A percentile compares a stretch with the other conserved stretches of the same genome.
Conservation (phyloP, 2,888 invertebrate genomes). For the Nymphalis polychloros region DNA sequence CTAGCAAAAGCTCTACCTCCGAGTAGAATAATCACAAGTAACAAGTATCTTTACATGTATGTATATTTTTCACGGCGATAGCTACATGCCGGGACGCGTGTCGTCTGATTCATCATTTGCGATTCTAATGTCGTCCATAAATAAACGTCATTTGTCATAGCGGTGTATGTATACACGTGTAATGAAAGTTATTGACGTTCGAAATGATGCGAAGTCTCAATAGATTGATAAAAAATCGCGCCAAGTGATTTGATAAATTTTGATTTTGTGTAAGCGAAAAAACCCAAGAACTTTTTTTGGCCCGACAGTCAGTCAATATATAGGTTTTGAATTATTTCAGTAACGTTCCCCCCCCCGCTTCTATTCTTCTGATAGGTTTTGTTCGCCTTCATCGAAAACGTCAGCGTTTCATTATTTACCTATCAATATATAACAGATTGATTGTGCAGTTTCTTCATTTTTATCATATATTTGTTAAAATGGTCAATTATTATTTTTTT, state of each 20-base stretch:
- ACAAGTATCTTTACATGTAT: background rate
- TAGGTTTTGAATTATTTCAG: no score
- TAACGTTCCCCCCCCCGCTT: no score
- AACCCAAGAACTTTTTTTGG: no score
- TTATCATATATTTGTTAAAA: no score
- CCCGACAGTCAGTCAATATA: no score
- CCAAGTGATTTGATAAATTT: background rate
- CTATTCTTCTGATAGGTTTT: no score
- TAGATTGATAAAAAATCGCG: slow-evolving; percentile 1
- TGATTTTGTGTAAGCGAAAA: background rate
- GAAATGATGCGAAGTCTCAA: slow-evolving; percentile 12
- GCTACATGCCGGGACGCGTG: slow-evolving; percentile 3
- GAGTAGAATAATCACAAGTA: background rate
- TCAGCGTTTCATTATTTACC: no score
- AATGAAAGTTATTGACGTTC: slow-evolving; percentile 12
- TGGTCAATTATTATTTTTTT: no score
- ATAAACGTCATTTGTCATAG: slow-evolving; percentile 26
- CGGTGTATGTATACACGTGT: slow-evolving; percentile 17
- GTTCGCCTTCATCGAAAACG: no score
- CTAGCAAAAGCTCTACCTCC: no score
- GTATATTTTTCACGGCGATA: background rate
- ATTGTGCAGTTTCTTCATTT: no score
- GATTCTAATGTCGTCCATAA: slow-evolving; percentile 25
- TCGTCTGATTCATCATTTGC: slow-evolving; percentile 22
- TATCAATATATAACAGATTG: no score